These are phyloP conservation scores for Abscondita cerata DNA, from an alignment of 2,888 invertebrate genomes.

Conservation along the genomic window DNA sequence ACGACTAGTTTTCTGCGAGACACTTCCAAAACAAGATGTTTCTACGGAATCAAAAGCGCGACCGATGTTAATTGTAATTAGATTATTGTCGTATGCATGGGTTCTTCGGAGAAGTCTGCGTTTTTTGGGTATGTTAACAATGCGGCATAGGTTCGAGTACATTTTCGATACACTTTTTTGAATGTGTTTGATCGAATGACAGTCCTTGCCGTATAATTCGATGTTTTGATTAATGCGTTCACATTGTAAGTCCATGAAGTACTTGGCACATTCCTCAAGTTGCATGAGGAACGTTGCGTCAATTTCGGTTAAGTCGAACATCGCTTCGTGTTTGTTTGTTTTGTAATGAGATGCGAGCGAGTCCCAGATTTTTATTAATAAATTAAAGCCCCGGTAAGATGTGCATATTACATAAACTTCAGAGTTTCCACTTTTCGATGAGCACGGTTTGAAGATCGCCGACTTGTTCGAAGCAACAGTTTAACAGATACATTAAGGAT, in stretches of 20 bases:
- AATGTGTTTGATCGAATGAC: no score
- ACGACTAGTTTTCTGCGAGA: no score
- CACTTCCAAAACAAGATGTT: not conserved
- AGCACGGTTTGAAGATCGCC: conserved; percentile 83
- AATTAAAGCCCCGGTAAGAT: conserved; percentile 63
- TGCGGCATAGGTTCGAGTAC: conserved; percentile 46
- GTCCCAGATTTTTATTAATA: conserved; percentile 43
- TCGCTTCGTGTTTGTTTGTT: conserved; percentile 55
- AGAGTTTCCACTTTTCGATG: conserved; percentile 95
- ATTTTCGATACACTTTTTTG: conserved; percentile 52
- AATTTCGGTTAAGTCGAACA: conserved; percentile 68
- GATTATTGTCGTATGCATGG: not conserved
- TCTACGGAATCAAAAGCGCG: not conserved
- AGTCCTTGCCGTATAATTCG: conserved; percentile 59
- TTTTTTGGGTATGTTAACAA: conserved; percentile 8
- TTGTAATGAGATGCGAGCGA: conserved; percentile 60
- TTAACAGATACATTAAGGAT: conserved; percentile 79
- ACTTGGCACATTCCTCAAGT: conserved; percentile 68
- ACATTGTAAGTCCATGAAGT: conserved; percentile 73
- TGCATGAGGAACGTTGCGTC: conserved; percentile 70
- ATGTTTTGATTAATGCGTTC: conserved; percentile 73
- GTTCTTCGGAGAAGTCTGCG: not conserved
- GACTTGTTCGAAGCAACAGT: conserved; percentile 75
- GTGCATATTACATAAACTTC: conserved; percentile 87
- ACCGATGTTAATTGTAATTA: not conserved